Evolutionary conservation across 2,113 vertebrate species (phyloP).

Genomic region (Sterna hirundo): DNA sequence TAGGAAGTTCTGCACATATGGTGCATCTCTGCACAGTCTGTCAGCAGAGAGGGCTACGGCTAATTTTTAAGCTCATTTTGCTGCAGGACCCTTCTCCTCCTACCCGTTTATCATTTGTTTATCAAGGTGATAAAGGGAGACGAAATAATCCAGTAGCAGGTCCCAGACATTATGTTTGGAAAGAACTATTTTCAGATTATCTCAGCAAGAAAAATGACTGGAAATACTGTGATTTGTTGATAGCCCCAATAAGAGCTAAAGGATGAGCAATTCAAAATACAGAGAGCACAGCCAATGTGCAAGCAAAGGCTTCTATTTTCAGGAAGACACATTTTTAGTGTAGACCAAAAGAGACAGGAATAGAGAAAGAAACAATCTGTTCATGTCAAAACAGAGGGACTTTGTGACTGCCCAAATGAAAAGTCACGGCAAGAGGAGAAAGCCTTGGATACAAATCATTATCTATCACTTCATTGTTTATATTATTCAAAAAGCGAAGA

Average conservation of each 20-base stretch:
- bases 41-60: not conserved
- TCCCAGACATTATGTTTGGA: conserved; percentile 4
- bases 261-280: not conserved
- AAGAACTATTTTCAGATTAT: not conserved
- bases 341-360: not conserved
- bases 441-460: not conserved
- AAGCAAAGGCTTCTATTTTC: conserved; percentile 27
- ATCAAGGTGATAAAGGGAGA: not conserved
- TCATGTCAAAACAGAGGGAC: conserved; percentile 1
- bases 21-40: not conserved
- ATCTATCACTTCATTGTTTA: not conserved
- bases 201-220: conserved; percentile 13
- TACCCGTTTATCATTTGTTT: not conserved
- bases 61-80: not conserved
- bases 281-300: not conserved
- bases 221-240: conserved; percentile 10
- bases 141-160: not conserved
- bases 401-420: not conserved
- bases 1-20: not conserved
- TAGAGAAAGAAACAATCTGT: conserved; percentile 20
- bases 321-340: conserved; percentile 3
- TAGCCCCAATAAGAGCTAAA: not conserved
- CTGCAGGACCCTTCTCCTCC: not conserved
- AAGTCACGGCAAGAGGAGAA: not conserved
- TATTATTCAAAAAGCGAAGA: not conserved